Evolutionary conservation across 35 echinoderm and acorn worm species (phyloP), one percentile per base, ranked within the genome.

Genomic region (Chiridota heheva): DNA sequence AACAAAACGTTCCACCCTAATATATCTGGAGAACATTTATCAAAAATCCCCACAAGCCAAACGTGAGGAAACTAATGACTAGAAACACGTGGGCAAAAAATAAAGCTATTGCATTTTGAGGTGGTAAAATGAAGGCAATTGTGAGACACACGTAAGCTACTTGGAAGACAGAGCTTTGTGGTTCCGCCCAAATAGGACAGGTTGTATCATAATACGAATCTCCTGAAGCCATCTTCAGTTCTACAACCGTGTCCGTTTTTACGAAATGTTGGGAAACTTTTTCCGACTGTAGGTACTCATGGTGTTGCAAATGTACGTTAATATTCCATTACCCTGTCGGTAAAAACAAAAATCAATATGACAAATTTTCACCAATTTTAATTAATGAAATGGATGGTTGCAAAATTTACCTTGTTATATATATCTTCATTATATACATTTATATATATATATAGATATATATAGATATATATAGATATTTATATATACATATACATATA

Each of bases 1-100:
- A 91, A 92, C 6, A 81, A 39, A 2, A 98, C 36, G 56, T 82
- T 83, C 95, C 95, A 98, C 32, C 58, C 86, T 36, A 98, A 92
- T 1, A 98, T 63, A 44, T 98, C 95, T 13, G 70, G 61, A 0
- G 89, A 86, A 75, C 95, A 98, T 16, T 51, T 40, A 86, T 86
- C 0, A 88, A 13, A 42, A 86, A 78, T 10, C 89, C 95, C 95
- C 95, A 98, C 12, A 78, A 38, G 2, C 69, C 72, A 37, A 92
- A 47, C 3, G 70, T 20, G 1, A 87, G 1, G 73, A 77, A 72
- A 16, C 36, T 44, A 3, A 78, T 13, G 3, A 46, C 17, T 1
- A 87, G 47, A 25, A 76, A 55, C 5, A 70, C 25, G 41, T 78
- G 84, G 16, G 75, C 51, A 22, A 62, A 6, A 22, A 78, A 62